Conservation (phyloP, 2,888 invertebrate genomes). For the Lycocerus yunnanus region DNA sequence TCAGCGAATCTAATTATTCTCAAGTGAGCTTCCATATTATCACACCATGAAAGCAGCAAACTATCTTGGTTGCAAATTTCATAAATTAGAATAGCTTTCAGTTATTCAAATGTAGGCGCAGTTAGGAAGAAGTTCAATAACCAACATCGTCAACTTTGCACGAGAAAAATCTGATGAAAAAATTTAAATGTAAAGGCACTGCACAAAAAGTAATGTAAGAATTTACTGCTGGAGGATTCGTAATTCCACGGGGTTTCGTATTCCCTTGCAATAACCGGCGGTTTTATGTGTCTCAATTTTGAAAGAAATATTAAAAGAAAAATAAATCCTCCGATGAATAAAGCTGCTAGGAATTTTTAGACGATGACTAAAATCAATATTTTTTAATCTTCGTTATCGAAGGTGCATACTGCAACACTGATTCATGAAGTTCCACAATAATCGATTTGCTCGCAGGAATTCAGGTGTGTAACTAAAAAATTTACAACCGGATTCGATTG, state of each 20-base stretch:
- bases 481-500: not conserved
- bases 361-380: not conserved
- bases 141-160: not conserved
- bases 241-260: not conserved
- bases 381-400: not conserved
- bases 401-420: not conserved
- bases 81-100: not conserved
- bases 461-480: not conserved
- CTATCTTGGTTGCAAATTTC: not conserved
- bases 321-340: not conserved
- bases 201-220: not conserved
- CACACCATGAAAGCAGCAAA: not conserved
- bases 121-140: not conserved
- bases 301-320: not conserved
- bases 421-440: not conserved
- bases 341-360: not conserved
- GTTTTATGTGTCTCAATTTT: not conserved
- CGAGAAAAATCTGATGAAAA: not conserved
- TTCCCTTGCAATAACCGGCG: not conserved
- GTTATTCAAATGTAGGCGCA: not conserved
- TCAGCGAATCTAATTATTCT: not conserved
- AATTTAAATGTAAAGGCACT: not conserved
- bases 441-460: not conserved
- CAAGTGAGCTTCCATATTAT: not conserved
- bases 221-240: not conserved